These are phyloP conservation scores for Dusona sp. DNA, from an alignment of 2,888 invertebrate genomes.

Conservation along the genomic window DNA sequence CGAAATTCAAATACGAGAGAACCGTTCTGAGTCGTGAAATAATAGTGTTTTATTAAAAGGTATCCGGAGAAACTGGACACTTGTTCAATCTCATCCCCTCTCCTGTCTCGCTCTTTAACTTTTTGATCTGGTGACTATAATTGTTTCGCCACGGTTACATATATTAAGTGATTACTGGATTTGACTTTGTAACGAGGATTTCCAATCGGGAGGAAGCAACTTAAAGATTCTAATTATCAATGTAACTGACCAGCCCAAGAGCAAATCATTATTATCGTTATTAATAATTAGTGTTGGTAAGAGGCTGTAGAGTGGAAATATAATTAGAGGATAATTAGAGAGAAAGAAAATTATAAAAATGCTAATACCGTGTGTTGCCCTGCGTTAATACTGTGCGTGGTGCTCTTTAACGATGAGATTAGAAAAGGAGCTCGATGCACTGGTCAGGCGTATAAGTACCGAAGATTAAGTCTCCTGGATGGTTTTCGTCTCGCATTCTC, in stretches of 20 bases:
- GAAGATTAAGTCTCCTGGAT: constrained; percentile 26
- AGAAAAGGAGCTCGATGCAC: constrained; percentile 30
- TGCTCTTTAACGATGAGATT: background rate
- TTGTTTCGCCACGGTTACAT: background rate
- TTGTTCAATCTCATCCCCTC: background rate
- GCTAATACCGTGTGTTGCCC: background rate
- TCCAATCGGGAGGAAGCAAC: background rate
- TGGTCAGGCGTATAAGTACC: constrained; percentile 40
- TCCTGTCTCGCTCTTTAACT: background rate
- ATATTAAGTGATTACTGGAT: background rate
- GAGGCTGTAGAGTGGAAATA: constrained; percentile 18
- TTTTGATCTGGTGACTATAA: constrained; percentile 11
- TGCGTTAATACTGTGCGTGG: background rate
- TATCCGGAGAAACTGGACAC: constrained; percentile 35
- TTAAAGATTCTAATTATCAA: constrained; percentile 51
- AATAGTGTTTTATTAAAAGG: constrained; percentile 30
- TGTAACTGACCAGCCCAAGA: background rate
- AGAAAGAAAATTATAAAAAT: constrained; percentile 24
- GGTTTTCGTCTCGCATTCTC: background rate
- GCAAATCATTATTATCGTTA: constrained; percentile 13
- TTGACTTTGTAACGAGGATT: constrained; percentile 32
- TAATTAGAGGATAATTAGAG: constrained; percentile 45
- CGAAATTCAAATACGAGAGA: constrained; percentile 7
- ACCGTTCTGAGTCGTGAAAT: background rate
- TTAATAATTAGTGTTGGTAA: constrained; percentile 7